Base-by-base conservation (phyloP, 2,888 invertebrate species). In the Oxytorus armatus region DNA sequence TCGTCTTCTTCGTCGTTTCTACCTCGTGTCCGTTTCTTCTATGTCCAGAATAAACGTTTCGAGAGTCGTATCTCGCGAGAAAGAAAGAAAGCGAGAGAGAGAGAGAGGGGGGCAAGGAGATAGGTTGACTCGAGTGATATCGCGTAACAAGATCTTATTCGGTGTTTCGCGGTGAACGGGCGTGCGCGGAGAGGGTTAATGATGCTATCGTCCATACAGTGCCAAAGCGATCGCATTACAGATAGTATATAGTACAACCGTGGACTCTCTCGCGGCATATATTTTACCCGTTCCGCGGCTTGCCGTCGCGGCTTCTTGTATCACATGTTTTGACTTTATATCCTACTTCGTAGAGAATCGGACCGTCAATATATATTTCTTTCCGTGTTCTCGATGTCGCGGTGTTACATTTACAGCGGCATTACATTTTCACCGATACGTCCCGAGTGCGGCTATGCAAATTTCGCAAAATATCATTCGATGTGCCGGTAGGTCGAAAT, bases 61-160 rank as follows among this genome's bases (percentile, higher is more conserved):
- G 10, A 51, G 73, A 63, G 18, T 51, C 33, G 8, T 53, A 44
- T 65, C 55, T 36, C 8, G 18, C 42, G 53, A 23, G 51, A 53
- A 11, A 53, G 39, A 47, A 3, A 59, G 49, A 57, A 23, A 42
- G 42, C 69, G 68, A 61, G 59, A 74, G 63, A 77, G 47, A 66
- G 81, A 74, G 72, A 65, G 51, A 36, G 49, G 36, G 57, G n/a
- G 51, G 36, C 14, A 25, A 36, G 65, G 66, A 86, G 77, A 82
- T 81, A 84, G 81, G 80, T 82, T 84, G 87, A 88, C 84, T 87
- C 85, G 83, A 4, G 86, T 53, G 63, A 86, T 92, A 92, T 92
- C 91, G 89, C 88, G 89, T 89, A 90, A 91, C 91, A 91, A 91
- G 91, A 92, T 92, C 91, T 91, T 88, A 89, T 90, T 89, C 90